A percentile compares a stretch with the other conserved stretches of the same genome.
phyloP scores from a whole-genome alignment of 2,797 vertebrate genomes.

The Chaunax sp. region DNA sequence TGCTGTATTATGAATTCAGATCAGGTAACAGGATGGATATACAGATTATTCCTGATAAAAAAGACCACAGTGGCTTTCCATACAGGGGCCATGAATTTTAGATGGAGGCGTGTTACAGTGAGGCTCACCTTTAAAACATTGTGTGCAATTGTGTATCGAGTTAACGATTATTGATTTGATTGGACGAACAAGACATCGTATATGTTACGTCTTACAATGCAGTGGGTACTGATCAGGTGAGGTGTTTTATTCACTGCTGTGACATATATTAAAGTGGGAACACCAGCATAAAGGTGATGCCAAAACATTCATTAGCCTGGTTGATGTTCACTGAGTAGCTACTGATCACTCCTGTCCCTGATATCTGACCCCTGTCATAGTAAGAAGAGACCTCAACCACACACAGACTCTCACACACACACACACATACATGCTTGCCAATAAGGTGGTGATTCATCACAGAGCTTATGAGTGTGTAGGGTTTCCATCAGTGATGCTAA shows the following conservation, averaged over 20 bases:
- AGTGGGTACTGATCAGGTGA: neutral
- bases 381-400: conserved; percentile 63
- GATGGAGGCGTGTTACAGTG: neutral
- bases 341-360: conserved; percentile 71
- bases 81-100: conserved; percentile 35
- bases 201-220: conserved; percentile 4
- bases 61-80: conserved; percentile 50
- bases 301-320: conserved; percentile 66
- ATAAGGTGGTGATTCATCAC: conserved; percentile 80
- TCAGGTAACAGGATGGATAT: conserved; percentile 73
- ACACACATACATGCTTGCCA: conserved; percentile 38
- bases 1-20: conserved; percentile 78
- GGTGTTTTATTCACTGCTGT: conserved; percentile 39
- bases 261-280: conserved; percentile 44
- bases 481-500: conserved; percentile 71
- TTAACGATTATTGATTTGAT: too few relatives aligned
- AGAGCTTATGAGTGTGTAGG: conserved; percentile 58
- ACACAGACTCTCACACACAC: conserved; percentile 38
- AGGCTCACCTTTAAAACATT: neutral
- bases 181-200: neutral
- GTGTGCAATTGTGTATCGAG: neutral
- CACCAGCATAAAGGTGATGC: conserved; percentile 41
- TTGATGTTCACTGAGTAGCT: conserved; percentile 71
- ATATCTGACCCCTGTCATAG: conserved; percentile 77
- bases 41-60: conserved; percentile 65